These are phyloP conservation scores for Malurus cyaneus DNA, from an alignment of 2,113 vertebrate species.

Conservation along the genomic window DNA sequence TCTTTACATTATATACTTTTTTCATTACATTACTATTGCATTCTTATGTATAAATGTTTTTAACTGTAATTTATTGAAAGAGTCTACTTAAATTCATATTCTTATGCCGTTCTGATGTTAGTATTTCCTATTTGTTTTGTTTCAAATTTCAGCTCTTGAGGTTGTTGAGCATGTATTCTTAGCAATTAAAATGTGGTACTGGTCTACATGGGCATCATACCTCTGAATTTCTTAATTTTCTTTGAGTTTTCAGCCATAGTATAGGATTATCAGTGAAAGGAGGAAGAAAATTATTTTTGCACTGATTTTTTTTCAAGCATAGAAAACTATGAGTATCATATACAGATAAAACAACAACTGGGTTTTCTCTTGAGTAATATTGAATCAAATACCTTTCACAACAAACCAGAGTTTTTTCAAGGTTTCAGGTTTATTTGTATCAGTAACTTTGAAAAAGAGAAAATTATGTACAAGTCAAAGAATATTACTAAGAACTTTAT, in stretches of 20 bases:
- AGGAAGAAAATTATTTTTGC: background rate
- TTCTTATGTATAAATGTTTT: background rate
- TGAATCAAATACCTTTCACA: background rate
- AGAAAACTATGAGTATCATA: background rate
- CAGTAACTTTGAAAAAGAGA: background rate
- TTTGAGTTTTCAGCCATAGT: background rate
- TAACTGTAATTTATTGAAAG: background rate
- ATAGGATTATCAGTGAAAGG: background rate
- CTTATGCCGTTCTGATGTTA: background rate
- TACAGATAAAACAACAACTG: background rate
- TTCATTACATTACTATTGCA: background rate
- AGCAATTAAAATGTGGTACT: background rate
- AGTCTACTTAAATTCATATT: background rate
- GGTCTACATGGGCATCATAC: background rate
- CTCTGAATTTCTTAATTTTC: background rate
- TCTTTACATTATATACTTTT: background rate
- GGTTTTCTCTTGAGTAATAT: background rate
- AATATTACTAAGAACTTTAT: background rate
- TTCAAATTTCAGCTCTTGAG: background rate
- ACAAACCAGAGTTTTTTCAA: background rate
- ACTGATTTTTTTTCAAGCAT: background rate
- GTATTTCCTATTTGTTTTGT: background rate
- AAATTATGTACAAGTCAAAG: background rate
- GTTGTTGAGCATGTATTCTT: background rate
- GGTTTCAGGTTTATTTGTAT: background rate